These are phyloP conservation scores for Micromussa lordhowensis DNA, from an alignment of 92 coral and sea anemone species.

Conservation along the genomic window DNA sequence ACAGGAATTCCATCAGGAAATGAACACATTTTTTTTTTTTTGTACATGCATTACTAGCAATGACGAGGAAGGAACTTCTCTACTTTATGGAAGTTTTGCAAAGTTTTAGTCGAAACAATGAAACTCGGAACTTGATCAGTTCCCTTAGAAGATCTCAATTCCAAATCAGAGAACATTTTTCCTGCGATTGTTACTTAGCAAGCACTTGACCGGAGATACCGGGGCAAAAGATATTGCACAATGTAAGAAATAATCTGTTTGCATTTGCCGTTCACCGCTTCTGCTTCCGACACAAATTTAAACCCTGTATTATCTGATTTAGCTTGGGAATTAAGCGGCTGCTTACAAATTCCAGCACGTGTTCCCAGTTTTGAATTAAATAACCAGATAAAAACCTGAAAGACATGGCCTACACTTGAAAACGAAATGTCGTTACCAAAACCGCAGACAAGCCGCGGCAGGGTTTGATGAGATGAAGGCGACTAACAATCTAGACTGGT, in stretches of 20 bases:
- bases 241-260: neutral
- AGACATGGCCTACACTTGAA: neutral
- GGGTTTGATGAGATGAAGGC: constrained; percentile 11
- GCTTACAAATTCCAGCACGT: neutral
- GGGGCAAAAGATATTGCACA: neutral
- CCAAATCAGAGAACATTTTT: neutral
- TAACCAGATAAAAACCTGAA: neutral
- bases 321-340: neutral
- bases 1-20: neutral
- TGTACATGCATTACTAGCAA: neutral
- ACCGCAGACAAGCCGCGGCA: constrained; percentile 32
- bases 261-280: neutral
- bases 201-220: neutral
- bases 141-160: neutral
- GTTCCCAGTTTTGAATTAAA: neutral
- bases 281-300: constrained; percentile 3
- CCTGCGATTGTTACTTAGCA: neutral
- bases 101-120: neutral
- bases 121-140: neutral
- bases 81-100: neutral
- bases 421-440: neutral
- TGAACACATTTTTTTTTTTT: neutral
- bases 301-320: constrained; percentile 6
- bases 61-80: neutral
- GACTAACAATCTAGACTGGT: constrained; percentile 5